phyloP scores from a whole-genome alignment of 2,888 invertebrate species.

The Macrophya annulata region DNA sequence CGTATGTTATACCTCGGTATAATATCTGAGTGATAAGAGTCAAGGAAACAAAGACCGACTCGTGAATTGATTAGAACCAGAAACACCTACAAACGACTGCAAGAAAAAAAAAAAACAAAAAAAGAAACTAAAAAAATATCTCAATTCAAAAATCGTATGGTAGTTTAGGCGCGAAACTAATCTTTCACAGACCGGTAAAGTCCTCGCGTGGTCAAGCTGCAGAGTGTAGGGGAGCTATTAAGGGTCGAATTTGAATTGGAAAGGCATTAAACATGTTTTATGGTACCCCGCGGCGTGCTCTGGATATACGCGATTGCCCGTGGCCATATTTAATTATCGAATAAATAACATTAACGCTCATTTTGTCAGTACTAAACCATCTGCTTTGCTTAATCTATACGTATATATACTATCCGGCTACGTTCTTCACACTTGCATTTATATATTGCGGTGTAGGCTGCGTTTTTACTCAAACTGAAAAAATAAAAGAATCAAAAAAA shows the following conservation, averaged over 20 bases:
- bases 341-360: conserved; percentile 76
- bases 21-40: background rate
- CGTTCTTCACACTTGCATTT: background rate
- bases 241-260: conserved; percentile 73
- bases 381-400: conserved; percentile 47
- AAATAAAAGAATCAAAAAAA: background rate
- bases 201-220: background rate
- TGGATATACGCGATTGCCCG: conserved; percentile 65
- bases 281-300: conserved; percentile 68
- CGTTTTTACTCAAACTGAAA: background rate
- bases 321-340: conserved; percentile 73
- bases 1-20: no score
- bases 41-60: background rate
- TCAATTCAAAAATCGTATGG: background rate
- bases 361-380: conserved; percentile 57
- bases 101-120: background rate
- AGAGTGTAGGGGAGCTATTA: conserved; percentile 61
- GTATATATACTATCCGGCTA: background rate
- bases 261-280: conserved; percentile 74
- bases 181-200: conserved; percentile 31
- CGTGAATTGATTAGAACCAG: background rate
- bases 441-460: background rate
- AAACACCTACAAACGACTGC: background rate
- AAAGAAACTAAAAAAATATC: background rate
- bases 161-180: conserved; percentile 44